A percentile compares a stretch with the other conserved stretches of the same genome.
Conservation (phyloP, 2,888 invertebrate genomes). For the Dryomyza anilis region DNA sequence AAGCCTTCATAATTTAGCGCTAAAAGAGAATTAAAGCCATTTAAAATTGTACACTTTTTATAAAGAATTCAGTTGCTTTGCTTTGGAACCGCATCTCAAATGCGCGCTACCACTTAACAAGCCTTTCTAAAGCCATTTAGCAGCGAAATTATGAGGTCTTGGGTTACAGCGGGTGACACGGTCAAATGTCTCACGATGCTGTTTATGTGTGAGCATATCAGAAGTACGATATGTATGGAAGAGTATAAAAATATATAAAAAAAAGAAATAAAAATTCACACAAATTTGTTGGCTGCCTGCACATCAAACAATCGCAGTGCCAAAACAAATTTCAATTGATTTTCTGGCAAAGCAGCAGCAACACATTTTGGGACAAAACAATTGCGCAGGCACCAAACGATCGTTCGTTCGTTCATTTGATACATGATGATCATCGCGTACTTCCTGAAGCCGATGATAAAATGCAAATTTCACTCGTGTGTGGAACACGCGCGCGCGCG, state of each 20-base stretch:
- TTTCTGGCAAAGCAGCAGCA: not conserved
- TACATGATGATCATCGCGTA: not conserved
- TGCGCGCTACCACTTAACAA: too few relatives aligned
- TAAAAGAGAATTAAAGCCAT: too few relatives aligned
- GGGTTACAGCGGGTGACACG: conserved; percentile 8
- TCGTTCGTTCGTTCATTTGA: not conserved
- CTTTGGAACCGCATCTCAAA: too few relatives aligned
- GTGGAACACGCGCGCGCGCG: too few relatives aligned
- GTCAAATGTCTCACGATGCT: conserved; percentile 12
- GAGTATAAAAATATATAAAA: too few relatives aligned
- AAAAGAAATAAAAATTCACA: not conserved
- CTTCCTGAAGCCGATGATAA: not conserved
- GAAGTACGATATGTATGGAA: too few relatives aligned
- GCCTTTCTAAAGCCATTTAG: too few relatives aligned
- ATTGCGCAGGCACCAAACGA: not conserved
- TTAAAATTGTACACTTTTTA: too few relatives aligned
- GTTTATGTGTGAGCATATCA: too few relatives aligned
- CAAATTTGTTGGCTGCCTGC: conserved; percentile 4
- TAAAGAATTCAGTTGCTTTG: too few relatives aligned
- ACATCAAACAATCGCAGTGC: not conserved
- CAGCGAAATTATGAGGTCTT: too few relatives aligned
- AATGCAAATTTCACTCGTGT: conserved; percentile 9
- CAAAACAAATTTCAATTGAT: not conserved
- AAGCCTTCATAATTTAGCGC: too few relatives aligned
- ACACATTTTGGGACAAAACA: not conserved